Conservation (phyloP, 2,888 invertebrate species). For the Drepanosiphum platanoidis region DNA sequence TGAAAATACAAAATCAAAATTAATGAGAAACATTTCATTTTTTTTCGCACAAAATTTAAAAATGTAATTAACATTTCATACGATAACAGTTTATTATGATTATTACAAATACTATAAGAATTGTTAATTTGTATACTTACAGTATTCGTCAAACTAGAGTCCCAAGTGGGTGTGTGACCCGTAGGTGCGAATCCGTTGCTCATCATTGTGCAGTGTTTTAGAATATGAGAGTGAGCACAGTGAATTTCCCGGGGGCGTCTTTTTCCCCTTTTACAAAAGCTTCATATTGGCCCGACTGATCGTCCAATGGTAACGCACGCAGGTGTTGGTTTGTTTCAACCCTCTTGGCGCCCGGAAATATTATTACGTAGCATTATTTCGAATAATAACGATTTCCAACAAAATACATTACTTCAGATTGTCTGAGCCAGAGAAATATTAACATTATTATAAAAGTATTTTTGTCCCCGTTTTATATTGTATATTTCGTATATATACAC, state of each 20-base stretch:
- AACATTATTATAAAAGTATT: not conserved
- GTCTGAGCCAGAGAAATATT: not conserved
- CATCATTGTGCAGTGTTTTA: slow-evolving; percentile 33
- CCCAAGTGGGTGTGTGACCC: slow-evolving; percentile 54
- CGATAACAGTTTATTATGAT: not conserved
- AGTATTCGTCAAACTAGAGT: slow-evolving; percentile 48
- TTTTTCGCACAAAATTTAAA: no score
- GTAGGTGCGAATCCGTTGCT: slow-evolving; percentile 55
- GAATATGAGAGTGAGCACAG: slow-evolving; percentile 25
- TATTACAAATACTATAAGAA: not conserved
- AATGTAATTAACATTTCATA: no score
- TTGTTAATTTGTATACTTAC: slow-evolving; percentile 34
- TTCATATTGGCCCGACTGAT: slow-evolving; percentile 30
- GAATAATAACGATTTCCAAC: slow-evolving; percentile 7
- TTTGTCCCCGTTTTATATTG: not conserved
- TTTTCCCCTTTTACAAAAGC: slow-evolving; percentile 2
- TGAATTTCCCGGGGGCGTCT: slow-evolving; percentile 44
- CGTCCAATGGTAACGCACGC: slow-evolving; percentile 41
- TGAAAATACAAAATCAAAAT: no score
- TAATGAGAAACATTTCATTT: no score
- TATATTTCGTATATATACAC: no score
- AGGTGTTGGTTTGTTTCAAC: slow-evolving; percentile 39
- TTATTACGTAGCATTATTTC: not conserved
- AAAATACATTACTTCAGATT: slow-evolving; percentile 2
- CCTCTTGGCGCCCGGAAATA: slow-evolving; percentile 9